These are phyloP conservation scores for Leuctra nigra DNA, from an alignment of 2,888 invertebrate species.

Conservation along the genomic window DNA sequence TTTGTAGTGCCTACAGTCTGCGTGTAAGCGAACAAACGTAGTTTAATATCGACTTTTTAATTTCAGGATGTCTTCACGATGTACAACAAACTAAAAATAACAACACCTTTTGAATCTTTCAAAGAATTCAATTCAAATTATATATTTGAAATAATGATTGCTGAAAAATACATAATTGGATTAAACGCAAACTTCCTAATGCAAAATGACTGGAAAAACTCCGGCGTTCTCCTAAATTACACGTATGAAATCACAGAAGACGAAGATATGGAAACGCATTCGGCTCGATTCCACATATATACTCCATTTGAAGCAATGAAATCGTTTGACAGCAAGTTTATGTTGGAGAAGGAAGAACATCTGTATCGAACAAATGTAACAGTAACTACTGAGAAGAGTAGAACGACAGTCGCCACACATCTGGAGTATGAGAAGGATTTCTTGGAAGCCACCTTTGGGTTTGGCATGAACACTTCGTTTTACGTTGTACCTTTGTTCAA, in stretches of 20 bases:
- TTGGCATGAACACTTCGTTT: slow-evolving; percentile 56
- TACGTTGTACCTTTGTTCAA: slow-evolving; percentile 58
- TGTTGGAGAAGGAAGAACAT: slow-evolving; percentile 19
- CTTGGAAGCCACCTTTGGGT: slow-evolving; percentile 52
- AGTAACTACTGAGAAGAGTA: slow-evolving; percentile 15
- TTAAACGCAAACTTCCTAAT: slow-evolving; percentile 44
- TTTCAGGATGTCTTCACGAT: slow-evolving; percentile 46
- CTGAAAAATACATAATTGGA: slow-evolving; percentile 42
- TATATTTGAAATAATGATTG: slow-evolving; percentile 43
- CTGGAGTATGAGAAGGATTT: slow-evolving; percentile 54
- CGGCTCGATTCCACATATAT: slow-evolving; percentile 40
- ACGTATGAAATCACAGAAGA: slow-evolving; percentile 39
- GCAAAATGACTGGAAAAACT: slow-evolving; percentile 42
- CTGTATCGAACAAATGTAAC: slow-evolving; percentile 21
- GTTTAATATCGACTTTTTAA: no score
- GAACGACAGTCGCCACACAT: slow-evolving; percentile 11
- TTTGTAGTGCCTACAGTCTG: no score
- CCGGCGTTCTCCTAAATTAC: slow-evolving; percentile 47
- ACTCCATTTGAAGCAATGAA: slow-evolving; percentile 23
- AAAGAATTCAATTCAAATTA: slow-evolving; percentile 46
- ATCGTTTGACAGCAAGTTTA: slow-evolving; percentile 8
- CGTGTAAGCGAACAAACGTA: no score
- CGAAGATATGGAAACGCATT: slow-evolving; percentile 41
- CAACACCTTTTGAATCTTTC: slow-evolving; percentile 46
- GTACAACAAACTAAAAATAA: slow-evolving; percentile 50